phyloP scores from a whole-genome alignment of 2,888 invertebrate species.

The Ptychoptera albimana region DNA sequence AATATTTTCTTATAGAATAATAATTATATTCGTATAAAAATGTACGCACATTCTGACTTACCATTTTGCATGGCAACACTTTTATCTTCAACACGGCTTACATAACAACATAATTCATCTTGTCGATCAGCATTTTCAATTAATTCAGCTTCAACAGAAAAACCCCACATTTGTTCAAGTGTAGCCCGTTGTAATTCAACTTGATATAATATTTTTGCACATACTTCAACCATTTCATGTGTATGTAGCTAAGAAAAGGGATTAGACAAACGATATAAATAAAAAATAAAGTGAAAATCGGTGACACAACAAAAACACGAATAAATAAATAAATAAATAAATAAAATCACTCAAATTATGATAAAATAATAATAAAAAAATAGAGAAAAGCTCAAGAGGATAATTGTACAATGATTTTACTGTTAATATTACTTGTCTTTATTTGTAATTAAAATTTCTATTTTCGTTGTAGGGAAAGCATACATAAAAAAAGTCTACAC shows the following conservation, averaged over 20 bases:
- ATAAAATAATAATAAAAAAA: no score
- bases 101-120: constrained; percentile 93
- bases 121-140: constrained; percentile 92
- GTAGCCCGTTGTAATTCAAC: constrained; percentile 82
- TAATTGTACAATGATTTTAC: no score
- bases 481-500: no score
- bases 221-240: constrained; percentile 89
- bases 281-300: background rate
- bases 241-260: constrained; percentile 57
- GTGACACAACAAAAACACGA: background rate
- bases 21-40: no score
- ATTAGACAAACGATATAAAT: constrained; percentile 12
- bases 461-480: no score
- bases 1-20: no score
- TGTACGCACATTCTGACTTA: constrained; percentile 30
- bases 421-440: no score
- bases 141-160: constrained; percentile 92
- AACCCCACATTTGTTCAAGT: constrained; percentile 93
- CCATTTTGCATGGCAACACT: constrained; percentile 94
- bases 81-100: constrained; percentile 88
- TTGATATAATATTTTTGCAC: constrained; percentile 92
- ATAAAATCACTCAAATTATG: constrained; percentile 10
- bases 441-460: no score
- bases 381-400: no score
- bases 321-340: constrained; percentile 10